Conservation (phyloP, 2,888 invertebrate genomes). For the Kuschelorhynchus macadamiae region DNA sequence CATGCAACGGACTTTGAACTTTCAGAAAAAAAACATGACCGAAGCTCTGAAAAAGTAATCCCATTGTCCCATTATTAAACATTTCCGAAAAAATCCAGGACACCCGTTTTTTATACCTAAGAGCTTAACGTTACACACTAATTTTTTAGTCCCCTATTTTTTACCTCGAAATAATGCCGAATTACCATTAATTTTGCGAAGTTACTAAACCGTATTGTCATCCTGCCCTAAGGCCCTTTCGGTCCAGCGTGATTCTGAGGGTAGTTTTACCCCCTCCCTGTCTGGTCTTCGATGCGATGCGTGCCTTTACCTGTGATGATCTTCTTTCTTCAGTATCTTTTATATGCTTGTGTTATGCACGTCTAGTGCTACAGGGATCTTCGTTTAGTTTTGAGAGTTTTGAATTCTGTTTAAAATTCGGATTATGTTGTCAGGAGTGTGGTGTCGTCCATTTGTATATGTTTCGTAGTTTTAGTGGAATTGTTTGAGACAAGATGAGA, state of each 20-base stretch:
- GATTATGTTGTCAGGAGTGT: no score
- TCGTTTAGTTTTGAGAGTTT: constrained; percentile 19
- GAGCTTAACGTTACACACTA: no score
- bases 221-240: constrained; percentile 33
- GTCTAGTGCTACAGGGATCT: no score
- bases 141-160: constrained; percentile 37
- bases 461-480: constrained; percentile 9
- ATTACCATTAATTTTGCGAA: constrained; percentile 64
- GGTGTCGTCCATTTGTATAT: no score
- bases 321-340: constrained; percentile 47
- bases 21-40: no score
- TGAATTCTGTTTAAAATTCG: no score
- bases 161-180: constrained; percentile 53
- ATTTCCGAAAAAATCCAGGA: no score
- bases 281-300: not conserved
- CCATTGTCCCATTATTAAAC: no score
- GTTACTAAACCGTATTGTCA: constrained; percentile 48
- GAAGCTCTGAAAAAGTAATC: no score
- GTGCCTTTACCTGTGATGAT: constrained; percentile 43
- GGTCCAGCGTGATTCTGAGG: constrained; percentile 44
- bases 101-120: no score
- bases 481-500: not conserved
- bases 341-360: constrained; percentile 23
- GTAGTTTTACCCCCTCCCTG: constrained; percentile 38
- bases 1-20: no score